These are phyloP conservation scores for Cyrtonyx montezumae DNA, from an alignment of 2,113 vertebrate species.

Conservation along the genomic window DNA sequence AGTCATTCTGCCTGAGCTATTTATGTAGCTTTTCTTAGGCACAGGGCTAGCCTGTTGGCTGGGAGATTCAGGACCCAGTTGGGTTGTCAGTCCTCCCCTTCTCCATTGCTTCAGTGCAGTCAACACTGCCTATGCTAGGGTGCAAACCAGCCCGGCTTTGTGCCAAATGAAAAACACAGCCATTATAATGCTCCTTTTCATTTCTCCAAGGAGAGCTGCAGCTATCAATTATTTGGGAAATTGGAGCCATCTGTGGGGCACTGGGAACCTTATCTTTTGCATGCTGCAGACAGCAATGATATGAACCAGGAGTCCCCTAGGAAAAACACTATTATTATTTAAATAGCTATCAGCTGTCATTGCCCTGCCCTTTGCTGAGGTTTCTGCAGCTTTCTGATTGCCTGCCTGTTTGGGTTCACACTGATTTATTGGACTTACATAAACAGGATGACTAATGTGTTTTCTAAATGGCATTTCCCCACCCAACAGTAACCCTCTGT, in stretches of 20 bases:
- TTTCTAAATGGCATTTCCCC: neutral
- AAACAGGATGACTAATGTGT: neutral
- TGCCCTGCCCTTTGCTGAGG: slow-evolving; percentile 27
- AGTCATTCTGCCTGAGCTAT: slow-evolving; percentile 23
- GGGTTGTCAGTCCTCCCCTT: neutral
- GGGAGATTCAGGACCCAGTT: neutral
- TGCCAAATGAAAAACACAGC: neutral
- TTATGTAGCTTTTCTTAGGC: neutral
- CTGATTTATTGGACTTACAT: slow-evolving; percentile 10
- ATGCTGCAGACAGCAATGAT: neutral
- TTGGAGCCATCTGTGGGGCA: neutral
- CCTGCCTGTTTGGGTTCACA: neutral
- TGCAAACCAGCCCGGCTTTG: neutral
- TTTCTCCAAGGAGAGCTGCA: neutral
- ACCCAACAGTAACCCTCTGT: neutral
- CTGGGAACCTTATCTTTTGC: slow-evolving; percentile 23
- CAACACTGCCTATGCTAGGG: rapidly evolving
- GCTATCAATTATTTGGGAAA: slow-evolving; percentile 55
- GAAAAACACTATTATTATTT: slow-evolving; percentile 55
- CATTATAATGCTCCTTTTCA: neutral
- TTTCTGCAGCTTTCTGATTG: slow-evolving; percentile 6
- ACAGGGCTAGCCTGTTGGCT: neutral
- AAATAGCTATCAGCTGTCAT: slow-evolving; percentile 38
- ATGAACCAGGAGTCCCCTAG: neutral
- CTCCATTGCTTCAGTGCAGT: neutral